Base-by-base conservation (phyloP, 1,140 invertebrate genomes). In the Drosophila parabipectinata region DNA sequence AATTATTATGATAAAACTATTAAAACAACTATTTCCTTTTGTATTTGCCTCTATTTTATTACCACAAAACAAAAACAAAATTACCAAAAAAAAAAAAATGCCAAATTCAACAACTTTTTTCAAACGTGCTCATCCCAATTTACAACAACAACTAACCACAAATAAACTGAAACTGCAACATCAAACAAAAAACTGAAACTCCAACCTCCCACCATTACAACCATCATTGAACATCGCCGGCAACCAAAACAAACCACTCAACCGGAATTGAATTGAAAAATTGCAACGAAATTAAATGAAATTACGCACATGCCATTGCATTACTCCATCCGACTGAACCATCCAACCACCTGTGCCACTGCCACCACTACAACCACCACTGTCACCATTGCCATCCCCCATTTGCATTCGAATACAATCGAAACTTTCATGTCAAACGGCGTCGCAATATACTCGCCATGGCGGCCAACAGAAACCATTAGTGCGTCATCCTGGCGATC, bases 391-490 rank as follows among this genome's bases (percentile, higher is more conserved):
- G 41, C 41, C 45, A 55, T 37, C 64, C 47, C 54, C 58, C 79
- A 59, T 63, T 73, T 57, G 45, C 61, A 62, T 56, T 39, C 39
- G 39, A 50, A 52, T 54, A 47, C 41, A 58, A 71, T 69, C 67
- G 54, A 51, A 69, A 68, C 64, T 88, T 87, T 66, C 79, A 88
- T 88, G 26, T 88, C 84, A 88, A 88, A 88, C 83, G 83, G 83
- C 83, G 78, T 88, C 83, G 84, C 83, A 88, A 88, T 85, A 75
- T 82, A 69, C 69, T 37, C 83, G 83, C 73, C 68, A 69, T 71
- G 75, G 64, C 63, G 74, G 77, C 71, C 85, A 88, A 67, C 95
- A 98, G 97, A 97, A 98, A 94, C 97, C 97, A 82, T 93, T 98
- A 92, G 95, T 97, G 84, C 95, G 96, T 91, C 95, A 95, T 91